phyloP scores from a whole-genome alignment of 2,113 vertebrate species.

The Notarius quadriscutis region DNA sequence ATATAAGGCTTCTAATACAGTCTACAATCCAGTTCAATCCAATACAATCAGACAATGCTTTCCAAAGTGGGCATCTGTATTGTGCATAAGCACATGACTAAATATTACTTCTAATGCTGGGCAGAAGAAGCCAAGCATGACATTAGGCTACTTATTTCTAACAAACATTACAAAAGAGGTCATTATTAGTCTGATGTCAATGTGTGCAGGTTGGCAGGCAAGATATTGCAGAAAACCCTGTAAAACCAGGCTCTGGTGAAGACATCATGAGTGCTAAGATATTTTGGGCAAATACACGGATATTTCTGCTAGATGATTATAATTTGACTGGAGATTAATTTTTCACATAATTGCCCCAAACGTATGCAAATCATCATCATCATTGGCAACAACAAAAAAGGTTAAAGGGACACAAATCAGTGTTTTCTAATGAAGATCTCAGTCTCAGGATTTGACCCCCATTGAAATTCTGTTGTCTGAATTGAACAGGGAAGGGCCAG shows the following conservation, averaged over 20 bases:
- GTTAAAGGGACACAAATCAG: not conserved
- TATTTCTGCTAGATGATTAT: too few species aligned
- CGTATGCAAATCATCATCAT: not conserved
- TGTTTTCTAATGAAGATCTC: not conserved
- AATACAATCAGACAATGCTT: not conserved
- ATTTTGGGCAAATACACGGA: not conserved
- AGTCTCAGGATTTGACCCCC: not conserved
- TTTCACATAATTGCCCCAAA: not conserved
- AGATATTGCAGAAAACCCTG: not conserved
- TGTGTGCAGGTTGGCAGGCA: not conserved
- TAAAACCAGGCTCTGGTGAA: not conserved
- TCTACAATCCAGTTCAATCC: not conserved
- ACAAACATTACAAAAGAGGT: not conserved
- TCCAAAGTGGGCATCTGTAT: not conserved
- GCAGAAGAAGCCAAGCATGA: not conserved
- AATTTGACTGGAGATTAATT: not conserved
- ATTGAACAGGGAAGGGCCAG: not conserved
- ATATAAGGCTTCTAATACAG: not conserved
- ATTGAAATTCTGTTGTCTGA: not conserved
- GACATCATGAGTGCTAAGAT: not conserved
- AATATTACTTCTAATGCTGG: not conserved
- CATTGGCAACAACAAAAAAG: not conserved
- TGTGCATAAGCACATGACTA: not conserved
- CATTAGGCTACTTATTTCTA: conserved; percentile 13
- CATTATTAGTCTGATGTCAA: not conserved